Base-by-base conservation (phyloP, 2,797 vertebrate genomes). In the Spheniscus humboldti region DNA sequence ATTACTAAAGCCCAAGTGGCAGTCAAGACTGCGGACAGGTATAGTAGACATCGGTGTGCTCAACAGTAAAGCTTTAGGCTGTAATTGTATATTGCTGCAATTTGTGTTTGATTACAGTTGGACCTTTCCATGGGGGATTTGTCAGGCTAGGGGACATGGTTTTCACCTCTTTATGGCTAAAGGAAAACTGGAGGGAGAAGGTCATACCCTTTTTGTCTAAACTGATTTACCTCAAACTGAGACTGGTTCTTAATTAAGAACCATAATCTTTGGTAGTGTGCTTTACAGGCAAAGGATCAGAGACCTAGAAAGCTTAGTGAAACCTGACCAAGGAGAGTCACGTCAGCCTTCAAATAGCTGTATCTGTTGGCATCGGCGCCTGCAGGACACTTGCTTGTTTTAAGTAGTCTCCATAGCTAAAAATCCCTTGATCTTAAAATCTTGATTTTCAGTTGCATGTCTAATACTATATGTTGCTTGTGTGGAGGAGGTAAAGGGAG, bases 1-100 rank as follows among this genome's bases (percentile, higher is more conserved):
- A 97, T 99, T 94, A 99, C 98, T 63, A 99, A 99, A 98, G 99
- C 99, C 72, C 98, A 99, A 85, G 99, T 99, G 95, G 99, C 99
- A 35, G 98, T 99, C 97, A 99, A 98, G 98, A 99, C 98, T 18
- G 99, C 99, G 5, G 98, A 98, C 83, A 99, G 99, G 99, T 99
- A 97, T 80, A 93, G 86, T 19, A 19, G 16, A 4, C 13, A 9
- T 6, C n/a, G 19, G 1, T 1, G 6, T 9, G 25, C 37, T 74
- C 41, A 3, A 0, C 0, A 11, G 12, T 2, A 10, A 9, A 35
- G 50, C n/a, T 35, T 24, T 5, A 7, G 50, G 19, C 63, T 83
- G 47, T 7, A 8, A 8, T 28, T 35, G 47, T 9, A 0, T 7
- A 0, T 18, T 17, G 20, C 47, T 45, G 55, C 3, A 4, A 2